Base-by-base conservation (phyloP, 2,888 invertebrate genomes). In the Copidosoma aretas region DNA sequence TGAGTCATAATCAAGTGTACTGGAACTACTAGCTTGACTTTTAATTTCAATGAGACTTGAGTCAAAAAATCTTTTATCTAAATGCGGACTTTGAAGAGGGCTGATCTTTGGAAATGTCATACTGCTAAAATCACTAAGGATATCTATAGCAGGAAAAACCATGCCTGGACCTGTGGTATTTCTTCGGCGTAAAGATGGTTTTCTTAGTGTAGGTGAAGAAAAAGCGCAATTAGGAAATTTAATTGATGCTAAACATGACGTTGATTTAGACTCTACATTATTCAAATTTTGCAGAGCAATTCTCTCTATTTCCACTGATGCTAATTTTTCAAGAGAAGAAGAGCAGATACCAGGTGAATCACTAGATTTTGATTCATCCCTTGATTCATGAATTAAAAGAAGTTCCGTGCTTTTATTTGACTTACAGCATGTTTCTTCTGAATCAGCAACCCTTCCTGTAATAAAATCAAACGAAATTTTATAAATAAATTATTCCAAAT, bases 41-140 rank as follows among this genome's bases (percentile, higher is more conserved):
- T 92, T 91, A 84, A 93, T 92, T 84, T 92, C 93, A 76, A 93
- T 90, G 74, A 93, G 86, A 73, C 92, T 92, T 75, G 91, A 90
- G 84, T 93, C 93, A 80, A 93, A 93, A 86, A 92, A 94, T 73
- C 90, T 87, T 79, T 91, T 91, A 84, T 93, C 93, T 73, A 90
- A 87, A 83, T 93, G 93, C 2, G 90, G 91, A 78, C 88, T 87
- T 32, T 85, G 85, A 70, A 87, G 77, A 2, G 87, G 86, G 53
- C 87, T 85, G 58, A 83, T 82, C 64, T 82, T 78, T 41, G 82
- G 81, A 68, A 84, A 82, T 49, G 81, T 78, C 82, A 82, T 82
- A 68, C 83, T 82, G 73, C 71, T 78, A 17, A 81, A 82, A 67
- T 82, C 81, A 10, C 77, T 78, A n/a, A 83, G 83, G 4, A 82